Base-by-base conservation (phyloP, 2,797 vertebrate species). In the Chelidonichthys spinosus region DNA sequence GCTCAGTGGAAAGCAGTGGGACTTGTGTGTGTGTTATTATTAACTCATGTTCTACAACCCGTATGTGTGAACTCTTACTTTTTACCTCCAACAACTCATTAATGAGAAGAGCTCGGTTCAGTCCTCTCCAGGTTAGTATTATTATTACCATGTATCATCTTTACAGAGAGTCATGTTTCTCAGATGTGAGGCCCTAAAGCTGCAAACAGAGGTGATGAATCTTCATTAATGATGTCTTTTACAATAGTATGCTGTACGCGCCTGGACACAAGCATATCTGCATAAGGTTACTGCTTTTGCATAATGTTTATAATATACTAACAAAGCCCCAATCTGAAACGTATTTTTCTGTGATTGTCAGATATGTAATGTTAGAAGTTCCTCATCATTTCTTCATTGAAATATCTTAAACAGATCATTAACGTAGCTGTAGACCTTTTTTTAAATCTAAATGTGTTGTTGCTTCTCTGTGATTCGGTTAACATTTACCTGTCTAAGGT, bases 71-170 rank as follows among this genome's bases (percentile, higher is more conserved):
- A 58, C 35, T 46, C 54, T 54, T 39, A 17, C 7, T 3, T 68
- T 53, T 69, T 63, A 52, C 37, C 42, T 61, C 32, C 11, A 37
- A 5, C 0, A 10, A 40, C 65, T 67, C 40, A 52, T 37, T n/a
- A 55, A n/a, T 25, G 33, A n/a, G 35, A 4, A 54, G 25, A 39
- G 42, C 25, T 50, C 42, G 52, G 10, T 56, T 67, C 9, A 69
- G 18, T 78, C 37, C 59, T 49, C 43, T 63, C 44, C 70, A 72
- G 43, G 47, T 83, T 65, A 69, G 74, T 44, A 40, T 58, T 36
- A 33, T 53, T 52, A 75, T 50, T 35, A 60, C 49, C 58, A 79
- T 77, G 75, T 49, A 72, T 86, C 69, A 83, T 78, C 53, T 73
- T 79, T 71, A 77, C 50, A 54, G 14, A 52, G 62, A 54, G 40